phyloP scores from a whole-genome alignment of 53 echinoderm and acorn worm genomes.

The Patiria pectinifera region DNA sequence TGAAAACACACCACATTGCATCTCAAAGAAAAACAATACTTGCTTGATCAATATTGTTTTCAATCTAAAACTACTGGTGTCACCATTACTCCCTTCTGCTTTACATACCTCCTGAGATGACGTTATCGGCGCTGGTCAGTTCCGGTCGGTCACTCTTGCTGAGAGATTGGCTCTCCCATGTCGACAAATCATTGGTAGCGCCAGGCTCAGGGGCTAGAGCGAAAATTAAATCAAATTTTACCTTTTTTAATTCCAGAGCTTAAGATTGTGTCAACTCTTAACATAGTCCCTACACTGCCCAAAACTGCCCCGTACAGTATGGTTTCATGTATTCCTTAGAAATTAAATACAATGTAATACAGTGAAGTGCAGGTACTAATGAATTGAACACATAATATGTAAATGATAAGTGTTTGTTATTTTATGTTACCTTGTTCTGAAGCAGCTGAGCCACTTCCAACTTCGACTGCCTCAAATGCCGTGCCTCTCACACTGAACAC shows the following conservation, averaged over 20 bases:
- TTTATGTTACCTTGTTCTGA: slow-evolving; percentile 81
- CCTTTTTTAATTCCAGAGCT: no score
- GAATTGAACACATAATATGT: no score
- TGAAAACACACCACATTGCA: background rate
- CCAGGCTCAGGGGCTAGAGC: slow-evolving; percentile 82
- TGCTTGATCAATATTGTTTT: background rate
- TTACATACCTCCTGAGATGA: slow-evolving; percentile 89
- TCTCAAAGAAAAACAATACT: background rate
- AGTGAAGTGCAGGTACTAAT: no score
- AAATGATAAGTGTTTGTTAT: background rate
- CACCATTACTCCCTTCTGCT: background rate
- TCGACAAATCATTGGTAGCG: slow-evolving; percentile 75
- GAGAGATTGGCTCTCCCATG: slow-evolving; percentile 83
- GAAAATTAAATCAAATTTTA: background rate
- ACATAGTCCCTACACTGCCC: no score
- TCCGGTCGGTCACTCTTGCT: slow-evolving; percentile 96
- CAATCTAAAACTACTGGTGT: background rate
- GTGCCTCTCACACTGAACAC: slow-evolving; percentile 92
- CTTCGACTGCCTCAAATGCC: slow-evolving; percentile 76
- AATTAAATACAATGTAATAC: no score
- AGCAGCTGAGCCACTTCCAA: slow-evolving; percentile 75
- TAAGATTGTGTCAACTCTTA: no score
- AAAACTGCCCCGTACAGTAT: no score
- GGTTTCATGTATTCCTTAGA: no score
- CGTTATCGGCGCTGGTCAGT: slow-evolving; percentile 90